Evolutionary conservation across 2,797 vertebrate genomes (phyloP).

Genomic region (Enteromius argenteus): DNA sequence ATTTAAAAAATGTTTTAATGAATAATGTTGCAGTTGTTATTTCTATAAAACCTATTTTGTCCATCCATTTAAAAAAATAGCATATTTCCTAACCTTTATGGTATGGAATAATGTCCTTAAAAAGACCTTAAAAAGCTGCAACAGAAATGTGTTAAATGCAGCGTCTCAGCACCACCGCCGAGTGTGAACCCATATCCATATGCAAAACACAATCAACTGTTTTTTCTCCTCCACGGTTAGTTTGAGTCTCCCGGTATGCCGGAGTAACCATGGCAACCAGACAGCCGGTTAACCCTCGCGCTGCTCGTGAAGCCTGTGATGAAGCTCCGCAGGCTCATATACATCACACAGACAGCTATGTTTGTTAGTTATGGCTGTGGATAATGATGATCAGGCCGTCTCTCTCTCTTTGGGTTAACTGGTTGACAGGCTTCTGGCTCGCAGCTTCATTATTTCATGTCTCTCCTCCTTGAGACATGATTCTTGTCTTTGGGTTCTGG

Average conservation of each 20-base stretch:
- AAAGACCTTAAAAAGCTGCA: slow-evolving; percentile 5
- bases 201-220: slow-evolving; percentile 27
- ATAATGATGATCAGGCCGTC: background rate
- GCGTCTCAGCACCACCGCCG: background rate
- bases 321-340: background rate
- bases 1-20: background rate
- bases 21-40: background rate
- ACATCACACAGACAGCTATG: background rate
- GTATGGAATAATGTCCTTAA: background rate
- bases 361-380: background rate
- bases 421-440: background rate
- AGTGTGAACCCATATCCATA: slow-evolving; percentile 36
- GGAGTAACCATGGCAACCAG: slow-evolving; percentile 54
- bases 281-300: slow-evolving; percentile 2
- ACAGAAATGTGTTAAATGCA: slow-evolving; percentile 7
- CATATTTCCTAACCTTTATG: too few species aligned
- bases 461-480: slow-evolving; percentile 4
- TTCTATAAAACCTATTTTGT: background rate
- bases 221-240: slow-evolving; percentile 3
- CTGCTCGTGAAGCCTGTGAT: too few species aligned
- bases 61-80: background rate
- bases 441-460: background rate
- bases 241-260: slow-evolving; percentile 32
- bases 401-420: background rate
- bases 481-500: background rate